Evolutionary conservation across 2,113 vertebrate species (phyloP).

Genomic region (Puntigrus tetrazona): DNA sequence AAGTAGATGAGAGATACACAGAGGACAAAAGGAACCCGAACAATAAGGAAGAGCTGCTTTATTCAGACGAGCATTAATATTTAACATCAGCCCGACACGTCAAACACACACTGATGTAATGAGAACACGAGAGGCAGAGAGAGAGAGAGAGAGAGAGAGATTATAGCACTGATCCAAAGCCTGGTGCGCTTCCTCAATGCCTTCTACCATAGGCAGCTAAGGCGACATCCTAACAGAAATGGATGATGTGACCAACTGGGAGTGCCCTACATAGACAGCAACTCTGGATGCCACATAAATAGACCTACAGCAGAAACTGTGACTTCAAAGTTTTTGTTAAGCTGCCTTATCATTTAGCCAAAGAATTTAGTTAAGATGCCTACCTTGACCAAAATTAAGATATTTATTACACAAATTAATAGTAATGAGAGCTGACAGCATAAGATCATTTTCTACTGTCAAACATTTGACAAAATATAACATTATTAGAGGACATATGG

Average conservation of each 20-base stretch:
- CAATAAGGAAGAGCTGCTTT: conserved; percentile 1
- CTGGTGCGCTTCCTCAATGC: background rate
- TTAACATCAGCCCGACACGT: background rate
- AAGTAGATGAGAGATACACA: background rate
- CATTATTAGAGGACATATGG: background rate
- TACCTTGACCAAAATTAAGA: background rate
- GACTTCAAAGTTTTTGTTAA: background rate
- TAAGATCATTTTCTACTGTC: background rate
- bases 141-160: background rate
- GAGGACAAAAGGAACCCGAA: background rate
- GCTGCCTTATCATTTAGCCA: background rate
- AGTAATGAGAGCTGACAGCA: background rate
- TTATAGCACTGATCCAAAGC: background rate
- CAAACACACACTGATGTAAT: conserved; percentile 7
- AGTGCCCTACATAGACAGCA: background rate
- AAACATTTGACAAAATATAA: background rate
- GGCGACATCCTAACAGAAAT: background rate
- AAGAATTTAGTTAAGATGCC: background rate
- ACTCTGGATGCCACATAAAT: background rate
- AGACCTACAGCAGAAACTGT: background rate
- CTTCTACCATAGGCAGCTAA: background rate
- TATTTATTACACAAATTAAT: background rate
- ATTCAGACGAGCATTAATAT: conserved; percentile 25
- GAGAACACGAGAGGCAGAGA: background rate
- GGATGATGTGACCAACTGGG: background rate